Evolutionary conservation across 2,113 vertebrate species (phyloP).

Genomic region (Rissa tridactyla): DNA sequence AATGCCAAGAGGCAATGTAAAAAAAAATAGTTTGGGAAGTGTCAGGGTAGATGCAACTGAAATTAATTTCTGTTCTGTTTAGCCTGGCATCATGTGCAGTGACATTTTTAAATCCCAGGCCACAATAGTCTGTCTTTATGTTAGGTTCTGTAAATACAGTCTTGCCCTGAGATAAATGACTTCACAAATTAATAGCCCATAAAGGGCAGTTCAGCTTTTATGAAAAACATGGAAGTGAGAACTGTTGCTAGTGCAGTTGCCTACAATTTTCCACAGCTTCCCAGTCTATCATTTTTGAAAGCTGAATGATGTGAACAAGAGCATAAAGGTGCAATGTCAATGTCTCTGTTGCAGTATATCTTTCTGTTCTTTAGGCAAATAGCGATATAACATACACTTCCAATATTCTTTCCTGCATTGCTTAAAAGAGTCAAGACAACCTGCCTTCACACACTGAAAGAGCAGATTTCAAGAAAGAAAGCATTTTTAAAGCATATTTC

Average conservation of each 20-base stretch:
- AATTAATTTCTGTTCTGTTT: slow-evolving; percentile 20
- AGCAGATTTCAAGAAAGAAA: background rate
- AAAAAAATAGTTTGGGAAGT: background rate
- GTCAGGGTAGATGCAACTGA: background rate
- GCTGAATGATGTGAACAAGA: background rate
- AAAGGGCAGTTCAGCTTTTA: background rate
- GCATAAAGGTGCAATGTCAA: background rate
- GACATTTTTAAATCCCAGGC: background rate
- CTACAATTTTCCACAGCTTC: background rate
- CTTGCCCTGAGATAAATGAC: background rate
- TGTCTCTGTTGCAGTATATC: background rate
- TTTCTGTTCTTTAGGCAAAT: background rate
- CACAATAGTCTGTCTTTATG: background rate
- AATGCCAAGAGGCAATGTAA: background rate
- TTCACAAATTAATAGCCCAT: slow-evolving; percentile 30
- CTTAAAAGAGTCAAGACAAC: background rate
- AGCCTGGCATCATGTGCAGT: background rate
- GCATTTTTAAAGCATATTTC: background rate
- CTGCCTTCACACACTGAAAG: background rate
- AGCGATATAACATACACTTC: background rate
- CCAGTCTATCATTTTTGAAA: background rate
- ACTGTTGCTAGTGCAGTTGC: background rate
- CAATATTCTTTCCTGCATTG: background rate
- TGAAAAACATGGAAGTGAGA: background rate
- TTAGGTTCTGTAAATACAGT: background rate